Percentiles rank a stretch among this genome's conserved stretches.
Evolutionary conservation across 35 echinoderm and acorn worm species (phyloP).

Genomic region (Diadema setosum): DNA sequence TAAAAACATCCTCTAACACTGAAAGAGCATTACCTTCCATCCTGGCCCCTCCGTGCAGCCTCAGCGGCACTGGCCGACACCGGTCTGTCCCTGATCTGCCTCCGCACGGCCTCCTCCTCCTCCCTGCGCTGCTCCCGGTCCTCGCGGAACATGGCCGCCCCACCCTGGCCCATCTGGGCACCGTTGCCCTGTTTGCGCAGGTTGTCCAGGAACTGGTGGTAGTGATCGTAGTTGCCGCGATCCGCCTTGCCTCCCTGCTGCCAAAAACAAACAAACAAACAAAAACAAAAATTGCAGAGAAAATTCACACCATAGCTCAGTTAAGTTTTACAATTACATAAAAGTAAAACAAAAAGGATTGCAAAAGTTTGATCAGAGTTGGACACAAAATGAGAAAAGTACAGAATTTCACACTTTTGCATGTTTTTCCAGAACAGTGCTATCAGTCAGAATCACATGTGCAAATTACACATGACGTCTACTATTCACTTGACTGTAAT

Average conservation of each 20-base stretch:
- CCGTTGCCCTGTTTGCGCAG: constrained; percentile 36
- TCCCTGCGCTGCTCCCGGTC: constrained; percentile 8
- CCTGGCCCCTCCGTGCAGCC: constrained; percentile 69
- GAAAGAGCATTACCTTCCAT: constrained; percentile 65
- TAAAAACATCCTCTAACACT: no score
- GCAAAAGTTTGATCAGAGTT: no score
- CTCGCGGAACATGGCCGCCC: constrained; percentile 53
- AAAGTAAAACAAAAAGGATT: neutral
- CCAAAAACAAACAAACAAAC: no score
- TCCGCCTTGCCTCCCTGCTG: constrained; percentile 49
- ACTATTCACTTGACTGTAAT: no score
- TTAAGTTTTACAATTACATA: neutral
- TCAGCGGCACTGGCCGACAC: constrained; percentile 97
- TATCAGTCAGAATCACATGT: no score
- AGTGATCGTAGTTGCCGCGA: constrained; percentile 89
- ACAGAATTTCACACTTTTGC: no score
- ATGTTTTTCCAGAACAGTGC: no score
- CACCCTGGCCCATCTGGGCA: constrained; percentile 36
- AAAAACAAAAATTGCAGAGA: neutral
- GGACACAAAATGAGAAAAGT: no score
- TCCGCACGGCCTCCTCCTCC: constrained; percentile 28
- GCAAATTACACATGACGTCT: no score
- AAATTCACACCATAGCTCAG: neutral
- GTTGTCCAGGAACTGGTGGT: constrained; percentile 84
- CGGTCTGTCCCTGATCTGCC: constrained; percentile 73